Evolutionary conservation across 37 sponge, comb jelly and placozoan genomes (phyloP).

Genomic region (Diacarnus erythraeanus): DNA sequence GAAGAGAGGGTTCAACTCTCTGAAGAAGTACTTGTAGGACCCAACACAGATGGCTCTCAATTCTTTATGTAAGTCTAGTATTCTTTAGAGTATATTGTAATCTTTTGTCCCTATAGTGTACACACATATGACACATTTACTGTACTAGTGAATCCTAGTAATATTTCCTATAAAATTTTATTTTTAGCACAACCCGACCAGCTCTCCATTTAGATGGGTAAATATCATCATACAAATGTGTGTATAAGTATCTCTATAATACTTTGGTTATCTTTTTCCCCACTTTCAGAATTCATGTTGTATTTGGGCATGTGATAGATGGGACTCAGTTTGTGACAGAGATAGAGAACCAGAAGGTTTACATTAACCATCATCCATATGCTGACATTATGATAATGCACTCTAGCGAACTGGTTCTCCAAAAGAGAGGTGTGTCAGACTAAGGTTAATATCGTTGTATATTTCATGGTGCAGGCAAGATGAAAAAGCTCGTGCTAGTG

Average conservation of each 20-base stretch:
- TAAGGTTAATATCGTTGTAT: not conserved
- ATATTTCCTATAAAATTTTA: not conserved
- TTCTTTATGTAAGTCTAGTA: conserved; percentile 89
- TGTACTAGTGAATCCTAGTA: not conserved
- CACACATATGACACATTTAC: not conserved
- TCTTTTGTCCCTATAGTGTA: not conserved
- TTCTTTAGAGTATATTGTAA: not conserved
- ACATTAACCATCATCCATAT: conserved; percentile 79
- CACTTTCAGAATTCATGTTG: conserved; percentile 82
- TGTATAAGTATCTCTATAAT: not conserved
- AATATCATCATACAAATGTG: conserved; percentile 5
- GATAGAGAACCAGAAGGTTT: conserved; percentile 90
- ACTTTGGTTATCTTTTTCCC: not conserved
- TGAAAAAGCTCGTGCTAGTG: not conserved
- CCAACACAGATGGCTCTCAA: conserved; percentile 96
- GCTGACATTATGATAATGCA: conserved; percentile 84
- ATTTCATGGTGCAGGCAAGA: not conserved
- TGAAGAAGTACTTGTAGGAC: too few relatives aligned
- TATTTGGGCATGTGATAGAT: conserved; percentile 87
- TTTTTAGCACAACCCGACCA: conserved; percentile 78
- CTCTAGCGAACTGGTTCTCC: conserved; percentile 80
- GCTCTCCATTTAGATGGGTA: conserved; percentile 91
- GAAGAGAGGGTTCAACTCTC: too few relatives aligned
- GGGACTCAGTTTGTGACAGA: conserved; percentile 80
- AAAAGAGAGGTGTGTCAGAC: not conserved